A percentile compares a stretch with the other conserved stretches of the same genome.
These are phyloP conservation scores for Rhorus exstirpatorius DNA, from an alignment of 2,888 invertebrate genomes.

Conservation along the genomic window DNA sequence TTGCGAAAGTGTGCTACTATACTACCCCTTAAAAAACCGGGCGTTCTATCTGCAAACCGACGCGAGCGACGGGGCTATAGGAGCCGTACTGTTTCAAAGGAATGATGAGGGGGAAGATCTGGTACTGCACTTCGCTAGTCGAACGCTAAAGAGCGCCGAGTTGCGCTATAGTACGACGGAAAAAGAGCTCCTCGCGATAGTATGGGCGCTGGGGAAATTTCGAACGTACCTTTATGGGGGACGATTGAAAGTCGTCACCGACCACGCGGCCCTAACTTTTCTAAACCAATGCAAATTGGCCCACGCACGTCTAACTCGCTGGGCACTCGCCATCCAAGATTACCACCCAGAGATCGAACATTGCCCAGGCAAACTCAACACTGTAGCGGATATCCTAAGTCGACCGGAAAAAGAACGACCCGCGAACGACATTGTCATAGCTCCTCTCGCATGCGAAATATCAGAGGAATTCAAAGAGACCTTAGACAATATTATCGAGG, in stretches of 20 bases:
- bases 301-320: not conserved
- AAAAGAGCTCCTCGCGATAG: not conserved
- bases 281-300: not conserved
- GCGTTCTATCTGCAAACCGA: not conserved
- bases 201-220: not conserved
- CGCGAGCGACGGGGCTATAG: not conserved
- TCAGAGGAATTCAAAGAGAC: not conserved
- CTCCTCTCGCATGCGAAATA: not conserved
- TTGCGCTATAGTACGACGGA: not conserved
- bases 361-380: not conserved
- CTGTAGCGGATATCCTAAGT: not conserved
- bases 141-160: not conserved
- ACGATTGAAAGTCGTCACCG: not conserved
- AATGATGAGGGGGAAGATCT: not conserved
- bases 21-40: not conserved
- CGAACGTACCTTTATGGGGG: not conserved
- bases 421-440: not conserved
- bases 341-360: not conserved
- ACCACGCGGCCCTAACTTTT: constrained; percentile 8
- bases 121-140: not conserved
- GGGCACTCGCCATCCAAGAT: not conserved
- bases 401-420: not conserved
- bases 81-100: not conserved
- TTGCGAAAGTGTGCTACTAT: not conserved
- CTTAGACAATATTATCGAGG: not conserved